Conservation (phyloP, 2,797 vertebrate species). For the Cyclura pinguis region DNA sequence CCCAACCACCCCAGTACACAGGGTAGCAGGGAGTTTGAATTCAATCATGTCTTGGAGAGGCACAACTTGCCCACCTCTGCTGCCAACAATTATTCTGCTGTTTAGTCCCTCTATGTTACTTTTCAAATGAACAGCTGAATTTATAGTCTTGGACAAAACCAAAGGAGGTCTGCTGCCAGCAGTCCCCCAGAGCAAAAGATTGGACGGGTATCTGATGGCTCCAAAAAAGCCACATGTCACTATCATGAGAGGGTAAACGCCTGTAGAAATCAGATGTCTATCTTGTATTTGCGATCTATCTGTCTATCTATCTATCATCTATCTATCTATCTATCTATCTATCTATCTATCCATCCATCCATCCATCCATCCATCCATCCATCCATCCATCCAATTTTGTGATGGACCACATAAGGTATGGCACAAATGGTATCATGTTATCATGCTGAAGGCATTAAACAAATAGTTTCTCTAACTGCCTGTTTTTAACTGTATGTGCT, state of each 20-base stretch:
- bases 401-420: too few species aligned
- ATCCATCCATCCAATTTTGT: too few species aligned
- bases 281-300: neutral
- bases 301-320: too few species aligned
- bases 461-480: neutral
- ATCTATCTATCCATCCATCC: too few species aligned
- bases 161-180: neutral
- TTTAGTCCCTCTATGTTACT: neutral
- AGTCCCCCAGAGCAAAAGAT: neutral
- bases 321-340: too few species aligned
- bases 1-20: neutral
- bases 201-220: neutral
- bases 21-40: neutral
- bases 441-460: neutral
- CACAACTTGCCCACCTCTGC: neutral
- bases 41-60: neutral
- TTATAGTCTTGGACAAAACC: neutral
- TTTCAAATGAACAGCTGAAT: neutral
- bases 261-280: neutral
- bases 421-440: too few species aligned
- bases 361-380: too few species aligned
- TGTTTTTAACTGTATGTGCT: neutral
- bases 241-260: too few species aligned
- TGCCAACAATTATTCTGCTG: neutral
- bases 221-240: neutral